These are phyloP conservation scores for Esox niger DNA, from an alignment of 2,113 vertebrate genomes.

Conservation along the genomic window DNA sequence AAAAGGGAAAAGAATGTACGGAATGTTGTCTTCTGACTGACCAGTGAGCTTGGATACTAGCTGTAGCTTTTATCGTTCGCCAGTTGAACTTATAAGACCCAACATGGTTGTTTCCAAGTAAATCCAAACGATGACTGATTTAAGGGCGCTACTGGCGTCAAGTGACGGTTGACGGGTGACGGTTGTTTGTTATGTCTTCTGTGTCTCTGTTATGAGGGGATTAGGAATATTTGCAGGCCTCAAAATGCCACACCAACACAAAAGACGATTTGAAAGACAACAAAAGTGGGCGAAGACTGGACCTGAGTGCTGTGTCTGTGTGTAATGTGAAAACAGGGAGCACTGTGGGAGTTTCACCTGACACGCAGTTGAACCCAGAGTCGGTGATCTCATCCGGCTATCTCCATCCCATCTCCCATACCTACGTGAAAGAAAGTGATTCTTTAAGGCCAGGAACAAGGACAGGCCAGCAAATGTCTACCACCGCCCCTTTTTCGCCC, in stretches of 20 bases:
- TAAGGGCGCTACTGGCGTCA: slow-evolving; percentile 14
- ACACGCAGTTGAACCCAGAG: slow-evolving; percentile 35
- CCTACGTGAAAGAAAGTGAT: slow-evolving; percentile 15
- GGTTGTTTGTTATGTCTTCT: slow-evolving; percentile 45
- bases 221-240: slow-evolving; percentile 44
- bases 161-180: neutral
- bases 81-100: slow-evolving; percentile 29
- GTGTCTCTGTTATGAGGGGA: slow-evolving; percentile 40
- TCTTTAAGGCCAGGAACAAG: neutral
- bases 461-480: neutral
- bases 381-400: slow-evolving; percentile 33
- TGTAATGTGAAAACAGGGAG: slow-evolving; percentile 30
- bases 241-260: slow-evolving; percentile 31
- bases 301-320: slow-evolving; percentile 28
- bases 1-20: slow-evolving; percentile 31
- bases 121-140: slow-evolving; percentile 11
- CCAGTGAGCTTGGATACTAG: slow-evolving; percentile 23
- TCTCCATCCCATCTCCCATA: slow-evolving; percentile 20
- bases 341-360: slow-evolving; percentile 32
- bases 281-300: slow-evolving; percentile 28
- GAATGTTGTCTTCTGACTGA: slow-evolving; percentile 36
- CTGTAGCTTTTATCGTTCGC: slow-evolving; percentile 22
- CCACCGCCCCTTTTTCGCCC: slow-evolving; percentile 3
- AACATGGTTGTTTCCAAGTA: slow-evolving; percentile 1
- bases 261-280: slow-evolving; percentile 15